A percentile compares a stretch with the other conserved stretches of the same genome.
phyloP scores from a whole-genome alignment of 1,140 invertebrate genomes.

The Holotrichia oblita region DNA sequence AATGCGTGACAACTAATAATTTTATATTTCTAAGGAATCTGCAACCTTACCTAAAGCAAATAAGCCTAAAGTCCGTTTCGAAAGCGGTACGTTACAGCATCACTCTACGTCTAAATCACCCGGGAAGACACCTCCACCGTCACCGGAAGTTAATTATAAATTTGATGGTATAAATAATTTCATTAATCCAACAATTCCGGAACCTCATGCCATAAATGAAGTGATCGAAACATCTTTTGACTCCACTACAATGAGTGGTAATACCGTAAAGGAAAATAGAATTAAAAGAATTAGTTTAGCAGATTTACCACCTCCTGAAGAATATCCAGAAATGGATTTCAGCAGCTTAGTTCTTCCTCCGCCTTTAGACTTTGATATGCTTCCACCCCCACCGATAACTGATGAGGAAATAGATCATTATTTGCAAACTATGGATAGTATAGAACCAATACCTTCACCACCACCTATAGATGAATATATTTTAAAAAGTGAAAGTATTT shows the following conservation, averaged over 20 bases:
- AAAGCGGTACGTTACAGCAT: background rate
- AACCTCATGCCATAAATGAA: background rate
- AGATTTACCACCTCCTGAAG: constrained; percentile 9
- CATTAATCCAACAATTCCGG: background rate
- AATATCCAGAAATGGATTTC: background rate
- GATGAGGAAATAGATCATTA: background rate
- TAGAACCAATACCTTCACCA: background rate
- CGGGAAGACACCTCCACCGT: constrained; percentile 48
- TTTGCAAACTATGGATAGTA: background rate
- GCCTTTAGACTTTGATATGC: background rate
- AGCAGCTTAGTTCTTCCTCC: constrained; percentile 1
- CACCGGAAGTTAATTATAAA: constrained; percentile 49
- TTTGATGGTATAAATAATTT: background rate
- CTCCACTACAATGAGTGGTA: background rate
- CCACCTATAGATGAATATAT: constrained; percentile 8
- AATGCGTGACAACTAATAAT: background rate
- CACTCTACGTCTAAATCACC: constrained; percentile 11
- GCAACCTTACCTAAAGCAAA: constrained; percentile 43
- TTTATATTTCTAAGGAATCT: constrained; percentile 25
- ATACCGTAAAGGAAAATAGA: background rate
- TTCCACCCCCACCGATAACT: background rate
- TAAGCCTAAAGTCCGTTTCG: constrained; percentile 43
- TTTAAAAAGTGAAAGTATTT: background rate
- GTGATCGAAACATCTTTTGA: background rate
- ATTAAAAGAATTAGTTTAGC: constrained; percentile 22